Conservation (phyloP, 2,113 vertebrate genomes). For the Cinclus cinclus region DNA sequence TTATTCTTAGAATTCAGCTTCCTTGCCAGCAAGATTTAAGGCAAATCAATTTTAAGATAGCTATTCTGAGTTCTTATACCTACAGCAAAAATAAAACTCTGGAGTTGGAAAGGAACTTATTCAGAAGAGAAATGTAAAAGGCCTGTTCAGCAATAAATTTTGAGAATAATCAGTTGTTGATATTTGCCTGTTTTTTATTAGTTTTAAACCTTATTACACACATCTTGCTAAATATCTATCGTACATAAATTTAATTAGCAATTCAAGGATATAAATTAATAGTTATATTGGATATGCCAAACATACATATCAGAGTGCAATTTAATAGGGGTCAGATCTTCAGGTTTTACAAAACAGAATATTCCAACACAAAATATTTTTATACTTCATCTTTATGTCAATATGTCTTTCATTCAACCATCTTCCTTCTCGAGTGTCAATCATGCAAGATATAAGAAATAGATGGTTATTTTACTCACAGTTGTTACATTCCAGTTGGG, state of each 20-base stretch:
- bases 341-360: not conserved
- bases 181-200: not conserved
- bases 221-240: not conserved
- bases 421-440: not conserved
- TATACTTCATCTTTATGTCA: not conserved
- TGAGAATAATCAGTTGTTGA: not conserved
- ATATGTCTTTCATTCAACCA: not conserved
- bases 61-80: not conserved
- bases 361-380: not conserved
- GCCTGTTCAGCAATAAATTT: not conserved
- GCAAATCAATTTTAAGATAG: not conserved
- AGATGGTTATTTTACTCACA: not conserved
- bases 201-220: not conserved
- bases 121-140: not conserved
- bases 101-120: not conserved
- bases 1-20: not conserved
- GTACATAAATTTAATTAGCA: not conserved
- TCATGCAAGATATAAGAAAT: not conserved
- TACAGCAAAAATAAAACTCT: not conserved
- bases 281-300: not conserved
- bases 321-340: not conserved
- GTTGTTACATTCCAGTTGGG: not conserved
- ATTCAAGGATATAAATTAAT: not conserved
- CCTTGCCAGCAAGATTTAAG: not conserved
- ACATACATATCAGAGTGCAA: not conserved